Evolutionary conservation across 2,797 vertebrate genomes (phyloP).

Genomic region (Gallirallus australis): DNA sequence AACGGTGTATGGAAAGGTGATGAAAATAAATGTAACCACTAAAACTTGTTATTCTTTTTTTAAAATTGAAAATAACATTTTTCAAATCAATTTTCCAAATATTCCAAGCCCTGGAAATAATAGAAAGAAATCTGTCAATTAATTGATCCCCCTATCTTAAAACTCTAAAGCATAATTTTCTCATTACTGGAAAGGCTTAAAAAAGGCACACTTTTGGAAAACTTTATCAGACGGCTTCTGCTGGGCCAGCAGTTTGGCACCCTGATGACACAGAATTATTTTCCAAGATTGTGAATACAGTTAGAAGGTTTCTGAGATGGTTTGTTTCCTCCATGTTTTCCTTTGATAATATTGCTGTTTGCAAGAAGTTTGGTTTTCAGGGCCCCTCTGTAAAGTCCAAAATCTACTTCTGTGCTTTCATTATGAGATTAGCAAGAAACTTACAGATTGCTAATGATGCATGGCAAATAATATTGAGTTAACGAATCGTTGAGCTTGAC

Average conservation of each 20-base stretch:
- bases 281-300: neutral
- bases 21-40: neutral
- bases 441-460: neutral
- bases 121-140: neutral
- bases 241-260: neutral
- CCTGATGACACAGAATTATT: neutral
- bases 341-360: neutral
- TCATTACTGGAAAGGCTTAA: neutral
- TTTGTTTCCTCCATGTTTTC: neutral
- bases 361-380: neutral
- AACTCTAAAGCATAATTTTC: neutral
- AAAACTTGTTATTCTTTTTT: neutral
- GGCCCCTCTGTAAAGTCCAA: neutral
- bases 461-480: neutral
- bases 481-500: neutral
- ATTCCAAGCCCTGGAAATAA: neutral
- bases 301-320: neutral
- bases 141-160: neutral
- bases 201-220: neutral
- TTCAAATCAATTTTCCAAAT: neutral
- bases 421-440: neutral
- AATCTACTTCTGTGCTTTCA: neutral
- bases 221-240: neutral
- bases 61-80: neutral
- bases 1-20: fast-evolving